Evolutionary conservation across 2,113 vertebrate genomes (phyloP), one percentile per base, ranked within the genome.

Genomic region (Actenoides lindsayi): DNA sequence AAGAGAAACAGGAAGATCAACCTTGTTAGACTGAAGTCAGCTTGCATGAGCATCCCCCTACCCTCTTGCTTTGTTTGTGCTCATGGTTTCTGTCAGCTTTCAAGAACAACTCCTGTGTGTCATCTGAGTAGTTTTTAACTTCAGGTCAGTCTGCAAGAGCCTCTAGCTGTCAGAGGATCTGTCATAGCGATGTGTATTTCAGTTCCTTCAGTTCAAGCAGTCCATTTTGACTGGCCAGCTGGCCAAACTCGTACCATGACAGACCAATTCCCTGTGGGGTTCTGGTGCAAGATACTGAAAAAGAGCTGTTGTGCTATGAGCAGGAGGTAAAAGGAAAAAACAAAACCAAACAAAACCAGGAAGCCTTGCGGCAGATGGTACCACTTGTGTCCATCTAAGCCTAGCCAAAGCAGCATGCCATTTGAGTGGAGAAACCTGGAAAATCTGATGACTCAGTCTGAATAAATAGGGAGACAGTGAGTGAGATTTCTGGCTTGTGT

Each of bases 381-480:
- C 53, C 91, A 89, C 73, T 74, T 84, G 76, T 77, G 82, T 85
- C 74, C 78, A 75, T 64, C 54, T 81, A 92, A 89, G 77, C 48
- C 42, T 57, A 92, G 93, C 91, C 91, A 95, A 94, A 96, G 81
- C 73, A 87, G 42, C 6, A 2, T 96, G 90, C 90, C 77, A 53
- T 86, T 94, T 94, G 50, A 89, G 57, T 64, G 31, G 86, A 79
- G 90, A 89, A 96, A 90, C 65, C 41, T 91, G 80, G 90, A 90
- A 93, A 94, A 96, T 91, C 77, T 91, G 65, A 92, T 95, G 86
- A 94, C 87, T 95, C 83, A 82, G 92, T 90, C 59, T 88, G 79
- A 91, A 89, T 89, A 93, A 83, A 89, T 0, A 85, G 86, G 71
- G 82, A 93, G 67, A 77, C 46, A 86, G 65, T 54, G 79, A 90